phyloP scores from a whole-genome alignment of 2,888 invertebrate genomes.

The Athrips mouffetella region DNA sequence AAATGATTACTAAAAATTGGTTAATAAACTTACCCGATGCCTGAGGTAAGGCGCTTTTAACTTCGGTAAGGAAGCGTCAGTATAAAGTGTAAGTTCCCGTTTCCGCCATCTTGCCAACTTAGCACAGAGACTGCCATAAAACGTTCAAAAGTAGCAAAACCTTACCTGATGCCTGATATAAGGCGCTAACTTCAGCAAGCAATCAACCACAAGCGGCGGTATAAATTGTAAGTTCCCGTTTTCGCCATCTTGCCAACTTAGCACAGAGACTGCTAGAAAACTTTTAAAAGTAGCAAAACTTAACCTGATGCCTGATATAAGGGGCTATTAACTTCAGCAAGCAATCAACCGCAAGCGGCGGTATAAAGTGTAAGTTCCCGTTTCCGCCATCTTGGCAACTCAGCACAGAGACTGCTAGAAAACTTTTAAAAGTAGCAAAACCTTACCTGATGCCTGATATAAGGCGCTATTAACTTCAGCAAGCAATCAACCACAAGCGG shows the following conservation, averaged over 20 bases:
- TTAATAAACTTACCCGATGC: constrained; percentile 79
- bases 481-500: constrained; percentile 96
- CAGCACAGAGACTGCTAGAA: constrained; percentile 85
- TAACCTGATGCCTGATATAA: constrained; percentile 85
- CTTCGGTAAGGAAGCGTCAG: constrained; percentile 95
- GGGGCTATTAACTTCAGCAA: constrained; percentile 92
- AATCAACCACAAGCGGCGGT: constrained; percentile 92
- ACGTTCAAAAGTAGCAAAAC: no score
- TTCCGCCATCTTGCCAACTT: no score
- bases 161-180: constrained; percentile 86
- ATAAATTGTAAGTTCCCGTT: no score
- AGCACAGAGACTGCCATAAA: no score
- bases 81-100: no score
- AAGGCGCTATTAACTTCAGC: constrained; percentile 90
- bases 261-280: no score
- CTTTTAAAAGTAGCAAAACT: no score
- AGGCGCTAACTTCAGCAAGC: constrained; percentile 92
- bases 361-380: constrained; percentile 88
- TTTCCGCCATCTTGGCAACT: constrained; percentile 91
- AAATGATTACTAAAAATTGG: no score
- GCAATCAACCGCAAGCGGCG: constrained; percentile 93
- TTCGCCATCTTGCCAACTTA: no score
- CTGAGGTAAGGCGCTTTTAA: constrained; percentile 89
- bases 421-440: no score
- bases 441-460: constrained; percentile 83